Conservation (phyloP, 2,888 invertebrate genomes). For the Lissonota sp. region DNA sequence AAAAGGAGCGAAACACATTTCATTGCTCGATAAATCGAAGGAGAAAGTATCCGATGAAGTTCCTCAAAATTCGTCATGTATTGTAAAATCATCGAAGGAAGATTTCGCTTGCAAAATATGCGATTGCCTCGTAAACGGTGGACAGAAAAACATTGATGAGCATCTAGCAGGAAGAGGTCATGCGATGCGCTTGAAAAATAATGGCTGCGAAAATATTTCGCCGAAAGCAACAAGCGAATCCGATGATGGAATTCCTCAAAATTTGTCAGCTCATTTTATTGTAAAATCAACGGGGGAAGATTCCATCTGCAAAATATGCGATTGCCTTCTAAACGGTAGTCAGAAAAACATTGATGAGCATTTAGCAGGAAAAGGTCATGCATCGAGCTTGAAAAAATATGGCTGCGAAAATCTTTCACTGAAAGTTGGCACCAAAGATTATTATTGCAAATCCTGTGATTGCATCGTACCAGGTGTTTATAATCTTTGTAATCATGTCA, state of each 20-base stretch:
- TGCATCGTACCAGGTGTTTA: not conserved
- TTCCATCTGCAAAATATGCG: constrained; percentile 14
- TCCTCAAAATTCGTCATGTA: no score
- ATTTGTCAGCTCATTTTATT: no score
- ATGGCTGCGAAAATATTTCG: constrained; percentile 10
- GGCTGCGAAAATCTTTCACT: constrained; percentile 4
- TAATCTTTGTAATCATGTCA: constrained; percentile 9
- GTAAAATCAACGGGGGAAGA: not conserved
- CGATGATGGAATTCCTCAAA: not conserved
- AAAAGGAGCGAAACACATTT: constrained; percentile 8
- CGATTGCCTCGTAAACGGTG: not conserved
- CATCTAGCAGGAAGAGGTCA: not conserved
- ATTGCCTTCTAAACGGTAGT: not conserved
- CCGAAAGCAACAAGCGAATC: not conserved
- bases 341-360: not conserved
- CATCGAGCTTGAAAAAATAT: not conserved
- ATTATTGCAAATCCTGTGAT: constrained; percentile 21
- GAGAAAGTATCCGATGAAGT: not conserved
- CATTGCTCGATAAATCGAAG: not conserved
- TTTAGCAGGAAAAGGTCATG: not conserved
- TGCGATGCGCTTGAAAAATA: not conserved
- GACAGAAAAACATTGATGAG: not conserved
- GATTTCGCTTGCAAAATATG: constrained; percentile 13
- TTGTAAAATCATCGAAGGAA: no score
- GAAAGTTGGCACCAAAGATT: not conserved